Conservation (phyloP, 1,140 invertebrate genomes). For the Eueides isabella region DNA sequence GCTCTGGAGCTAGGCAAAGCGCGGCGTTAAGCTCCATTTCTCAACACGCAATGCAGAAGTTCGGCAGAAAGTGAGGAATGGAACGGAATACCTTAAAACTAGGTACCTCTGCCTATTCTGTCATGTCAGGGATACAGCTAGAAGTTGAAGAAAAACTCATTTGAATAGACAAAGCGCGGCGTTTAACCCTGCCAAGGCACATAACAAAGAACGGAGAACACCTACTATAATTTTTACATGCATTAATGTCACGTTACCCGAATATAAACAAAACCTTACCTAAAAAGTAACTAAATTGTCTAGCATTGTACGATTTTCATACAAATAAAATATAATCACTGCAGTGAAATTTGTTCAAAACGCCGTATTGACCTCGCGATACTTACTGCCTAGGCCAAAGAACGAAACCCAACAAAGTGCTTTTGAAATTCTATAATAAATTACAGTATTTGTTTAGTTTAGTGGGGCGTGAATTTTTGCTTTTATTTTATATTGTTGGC, state of each 20-base stretch:
- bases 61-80: not conserved
- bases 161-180: too few species aligned
- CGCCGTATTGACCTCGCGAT: conserved; percentile 24
- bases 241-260: not conserved
- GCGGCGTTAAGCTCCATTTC: too few species aligned
- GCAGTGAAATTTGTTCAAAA: conserved; percentile 25
- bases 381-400: conserved; percentile 22
- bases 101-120: not conserved
- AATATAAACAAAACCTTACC: not conserved
- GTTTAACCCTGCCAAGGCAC: too few species aligned
- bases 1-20: not conserved
- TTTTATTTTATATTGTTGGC: not conserved
- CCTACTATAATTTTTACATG: too few species aligned
- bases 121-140: not conserved
- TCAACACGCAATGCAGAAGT: not conserved
- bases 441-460: not conserved
- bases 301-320: conserved; percentile 2
- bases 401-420: conserved; percentile 10
- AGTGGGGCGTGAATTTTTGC: not conserved
- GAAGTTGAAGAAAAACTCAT: not conserved
- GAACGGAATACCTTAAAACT: not conserved
- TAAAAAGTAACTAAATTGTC: not conserved
- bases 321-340: conserved; percentile 19
- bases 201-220: too few species aligned
- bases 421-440: conserved; percentile 16